A percentile compares a stretch with the other conserved stretches of the same genome.
Conservation (phyloP, 2,797 vertebrate genomes). For the Poliocrania exsul region DNA sequence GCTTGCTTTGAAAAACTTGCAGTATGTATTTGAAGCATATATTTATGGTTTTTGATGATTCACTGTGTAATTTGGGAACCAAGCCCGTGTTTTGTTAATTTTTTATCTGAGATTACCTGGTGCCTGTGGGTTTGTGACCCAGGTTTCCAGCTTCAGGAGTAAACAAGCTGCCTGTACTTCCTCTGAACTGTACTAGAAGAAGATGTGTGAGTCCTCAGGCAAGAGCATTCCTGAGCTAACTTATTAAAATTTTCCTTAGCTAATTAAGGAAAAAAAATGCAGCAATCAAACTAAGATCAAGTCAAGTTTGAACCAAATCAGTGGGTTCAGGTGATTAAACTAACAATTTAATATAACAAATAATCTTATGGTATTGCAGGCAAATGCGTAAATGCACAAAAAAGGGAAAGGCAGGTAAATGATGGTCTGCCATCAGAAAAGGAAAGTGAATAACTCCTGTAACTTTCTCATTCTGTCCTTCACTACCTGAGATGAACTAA, state of each 20-base stretch:
- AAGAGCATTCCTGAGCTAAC: conserved; percentile 11
- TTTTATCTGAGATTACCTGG: conserved; percentile 25
- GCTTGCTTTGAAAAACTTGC: neutral
- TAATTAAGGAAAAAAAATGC: neutral
- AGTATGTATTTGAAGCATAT: neutral
- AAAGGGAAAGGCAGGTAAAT: neutral
- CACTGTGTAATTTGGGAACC: neutral
- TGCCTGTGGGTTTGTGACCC: neutral
- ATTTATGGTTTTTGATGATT: neutral
- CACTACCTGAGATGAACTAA: neutral
- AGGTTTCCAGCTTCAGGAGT: neutral
- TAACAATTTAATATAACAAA: neutral
- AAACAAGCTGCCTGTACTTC: neutral
- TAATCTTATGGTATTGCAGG: neutral
- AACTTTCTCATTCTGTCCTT: neutral
- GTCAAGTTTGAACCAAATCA: neutral
- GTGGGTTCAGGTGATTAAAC: neutral
- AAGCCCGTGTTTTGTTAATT: neutral
- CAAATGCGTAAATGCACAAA: neutral
- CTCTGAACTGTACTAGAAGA: neutral
- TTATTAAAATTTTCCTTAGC: neutral
- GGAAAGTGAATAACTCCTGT: neutral
- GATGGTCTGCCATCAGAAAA: neutral
- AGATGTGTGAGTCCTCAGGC: neutral
- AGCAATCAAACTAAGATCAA: neutral